A percentile compares a stretch with the other conserved stretches of the same genome.
Evolutionary conservation across 2,113 vertebrate species (phyloP).

Genomic region (Anarhynchus alexandrinus): DNA sequence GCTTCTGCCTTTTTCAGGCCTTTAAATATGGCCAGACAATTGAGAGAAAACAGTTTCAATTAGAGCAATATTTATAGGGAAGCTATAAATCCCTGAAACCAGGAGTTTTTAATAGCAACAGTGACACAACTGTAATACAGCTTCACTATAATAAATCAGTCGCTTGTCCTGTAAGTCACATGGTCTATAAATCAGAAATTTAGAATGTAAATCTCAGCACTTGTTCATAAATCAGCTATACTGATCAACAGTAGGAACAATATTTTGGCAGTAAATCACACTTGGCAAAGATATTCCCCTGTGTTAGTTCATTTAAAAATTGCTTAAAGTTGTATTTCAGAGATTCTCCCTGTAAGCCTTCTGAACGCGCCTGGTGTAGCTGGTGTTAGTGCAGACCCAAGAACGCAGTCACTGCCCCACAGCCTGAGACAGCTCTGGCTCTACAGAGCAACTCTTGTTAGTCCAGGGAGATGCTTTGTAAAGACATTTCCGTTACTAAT

Average conservation of each 20-base stretch:
- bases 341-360: not conserved
- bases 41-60: slow-evolving; percentile 7
- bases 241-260: slow-evolving; percentile 5
- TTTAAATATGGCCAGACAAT: not conserved
- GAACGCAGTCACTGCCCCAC: not conserved
- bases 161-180: not conserved
- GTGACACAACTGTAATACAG: not conserved
- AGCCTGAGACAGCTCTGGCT: not conserved
- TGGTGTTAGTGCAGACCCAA: not conserved
- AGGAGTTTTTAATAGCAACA: slow-evolving; percentile 14
- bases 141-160: slow-evolving; percentile 8
- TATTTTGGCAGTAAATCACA: slow-evolving; percentile 32
- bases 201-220: slow-evolving; percentile 9
- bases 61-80: not conserved
- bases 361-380: too few relatives aligned
- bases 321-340: not conserved
- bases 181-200: slow-evolving; percentile 32
- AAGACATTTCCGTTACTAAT: not conserved
- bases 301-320: not conserved
- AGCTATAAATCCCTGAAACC: slow-evolving; percentile 19
- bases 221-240: slow-evolving; percentile 24
- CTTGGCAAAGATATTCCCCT: not conserved
- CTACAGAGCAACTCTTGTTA: not conserved
- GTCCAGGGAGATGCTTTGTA: not conserved
- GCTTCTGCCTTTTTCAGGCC: not conserved